A percentile compares a stretch with the other conserved stretches of the same genome.
Evolutionary conservation across 2,113 vertebrate genomes (phyloP).

Genomic region (Lathamus discolor): DNA sequence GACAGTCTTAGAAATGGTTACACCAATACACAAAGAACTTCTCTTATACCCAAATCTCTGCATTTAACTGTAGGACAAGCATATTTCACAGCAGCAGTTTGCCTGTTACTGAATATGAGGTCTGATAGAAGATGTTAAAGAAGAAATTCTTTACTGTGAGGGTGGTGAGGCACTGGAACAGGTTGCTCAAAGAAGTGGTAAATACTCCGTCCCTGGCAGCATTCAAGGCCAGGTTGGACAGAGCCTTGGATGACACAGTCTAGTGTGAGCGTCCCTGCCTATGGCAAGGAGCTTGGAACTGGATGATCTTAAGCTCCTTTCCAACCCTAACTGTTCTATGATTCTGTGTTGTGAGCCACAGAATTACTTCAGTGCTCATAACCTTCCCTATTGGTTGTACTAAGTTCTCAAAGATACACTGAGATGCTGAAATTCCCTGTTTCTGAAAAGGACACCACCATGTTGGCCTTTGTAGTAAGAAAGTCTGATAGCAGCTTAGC

Average conservation of each 20-base stretch:
- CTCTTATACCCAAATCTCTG: background rate
- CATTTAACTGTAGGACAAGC: background rate
- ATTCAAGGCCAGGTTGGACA: background rate
- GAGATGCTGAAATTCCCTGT: background rate
- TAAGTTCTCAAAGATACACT: background rate
- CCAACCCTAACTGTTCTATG: background rate
- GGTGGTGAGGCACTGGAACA: background rate
- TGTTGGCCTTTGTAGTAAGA: background rate
- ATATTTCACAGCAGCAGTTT: background rate
- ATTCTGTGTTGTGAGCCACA: background rate
- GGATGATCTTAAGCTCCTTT: background rate
- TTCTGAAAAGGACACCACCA: background rate
- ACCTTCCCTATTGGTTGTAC: background rate
- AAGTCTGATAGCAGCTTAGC: background rate
- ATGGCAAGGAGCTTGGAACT: background rate
- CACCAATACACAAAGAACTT: background rate
- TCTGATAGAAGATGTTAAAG: background rate
- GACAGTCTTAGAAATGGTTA: background rate
- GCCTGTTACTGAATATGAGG: background rate
- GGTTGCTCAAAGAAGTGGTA: background rate
- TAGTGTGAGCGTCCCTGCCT: background rate
- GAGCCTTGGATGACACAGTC: background rate
- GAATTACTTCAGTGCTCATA: background rate
- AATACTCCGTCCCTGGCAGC: background rate
- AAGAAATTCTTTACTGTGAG: background rate